These are phyloP conservation scores for Enteromius viviparus DNA, from an alignment of 2,797 vertebrate genomes.

Conservation along the genomic window DNA sequence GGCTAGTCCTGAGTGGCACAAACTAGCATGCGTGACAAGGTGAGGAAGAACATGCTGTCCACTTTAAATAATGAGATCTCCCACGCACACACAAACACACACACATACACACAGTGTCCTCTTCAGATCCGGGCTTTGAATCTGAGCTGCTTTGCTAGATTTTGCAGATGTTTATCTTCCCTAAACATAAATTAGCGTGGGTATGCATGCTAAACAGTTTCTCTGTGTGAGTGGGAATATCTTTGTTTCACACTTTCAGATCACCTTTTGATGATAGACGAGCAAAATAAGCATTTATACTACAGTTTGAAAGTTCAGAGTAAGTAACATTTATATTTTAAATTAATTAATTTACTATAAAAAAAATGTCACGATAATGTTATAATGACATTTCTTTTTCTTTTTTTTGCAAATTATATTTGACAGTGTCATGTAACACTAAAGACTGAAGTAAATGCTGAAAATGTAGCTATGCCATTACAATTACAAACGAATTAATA, in stretches of 20 bases:
- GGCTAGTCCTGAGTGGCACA: slow-evolving; percentile 34
- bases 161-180: slow-evolving; percentile 17
- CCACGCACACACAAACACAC: not conserved
- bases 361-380: not conserved
- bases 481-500: not conserved
- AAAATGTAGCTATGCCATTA: not conserved
- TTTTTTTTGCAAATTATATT: not conserved
- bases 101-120: not conserved
- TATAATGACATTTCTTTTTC: no score
- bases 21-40: slow-evolving; percentile 44
- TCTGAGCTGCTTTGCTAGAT: not conserved
- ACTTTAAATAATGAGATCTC: slow-evolving; percentile 47
- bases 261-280: not conserved
- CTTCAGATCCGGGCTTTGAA: slow-evolving; percentile 10
- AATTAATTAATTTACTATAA: not conserved
- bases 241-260: slow-evolving; percentile 13
- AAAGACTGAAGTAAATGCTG: not conserved
- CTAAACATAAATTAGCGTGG: slow-evolving; percentile 15
- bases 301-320: not conserved
- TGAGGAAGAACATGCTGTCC: slow-evolving; percentile 40
- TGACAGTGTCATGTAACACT: not conserved
- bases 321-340: not conserved
- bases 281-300: slow-evolving; percentile 14
- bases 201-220: not conserved
- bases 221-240: not conserved